Base-by-base conservation (phyloP, 2,113 vertebrate genomes). In the Carassius carassius region DNA sequence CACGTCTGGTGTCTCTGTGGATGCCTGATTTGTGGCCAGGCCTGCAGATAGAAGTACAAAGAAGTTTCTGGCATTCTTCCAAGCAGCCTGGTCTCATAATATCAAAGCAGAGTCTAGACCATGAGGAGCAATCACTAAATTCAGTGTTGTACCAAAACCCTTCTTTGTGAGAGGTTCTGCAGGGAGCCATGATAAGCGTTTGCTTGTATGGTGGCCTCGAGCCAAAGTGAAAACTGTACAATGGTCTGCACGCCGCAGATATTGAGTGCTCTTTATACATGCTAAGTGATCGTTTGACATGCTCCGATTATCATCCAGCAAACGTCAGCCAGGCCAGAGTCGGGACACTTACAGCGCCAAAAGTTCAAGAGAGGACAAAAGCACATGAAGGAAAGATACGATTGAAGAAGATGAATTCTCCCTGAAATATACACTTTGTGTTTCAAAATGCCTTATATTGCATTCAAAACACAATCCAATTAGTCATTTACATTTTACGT, bases 101-200 rank as follows among this genome's bases (percentile, higher is more conserved):
- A 76, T 76, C 72, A 76, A 76, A 62, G 32, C 62, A 16, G 25
- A 23, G 19, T 32, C 23, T 6, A 77, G 41, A 41, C 35, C 3
- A 25, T 75, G 51, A 78, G 41, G 3, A 19, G 73, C 8, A 29
- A 54, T 78, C 51, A 12, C 44, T 37, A 49, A 44, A 65, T 75
- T 75, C 47, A 87, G 32, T 58, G 67, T 17, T 78, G 51, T 23
- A 80, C 76, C 47, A 51, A 77, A 75, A 70, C 58, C 78, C 70
- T 58, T 44, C n/a, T 21, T 29, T 86, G 51, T 67, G 19, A n/a
- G 37, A 11, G 17, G 10, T 17, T 62, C 62, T 83, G 85, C 69
- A 62, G 21, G 1, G 17, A 49, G 74, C 70, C 29, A 58, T 78
- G 72, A 84, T 82, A 84, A 84, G 83, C 62, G 12, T 29, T 25